Evolutionary conservation across 1,140 invertebrate genomes (phyloP).

Genomic region (Limonius californicus): DNA sequence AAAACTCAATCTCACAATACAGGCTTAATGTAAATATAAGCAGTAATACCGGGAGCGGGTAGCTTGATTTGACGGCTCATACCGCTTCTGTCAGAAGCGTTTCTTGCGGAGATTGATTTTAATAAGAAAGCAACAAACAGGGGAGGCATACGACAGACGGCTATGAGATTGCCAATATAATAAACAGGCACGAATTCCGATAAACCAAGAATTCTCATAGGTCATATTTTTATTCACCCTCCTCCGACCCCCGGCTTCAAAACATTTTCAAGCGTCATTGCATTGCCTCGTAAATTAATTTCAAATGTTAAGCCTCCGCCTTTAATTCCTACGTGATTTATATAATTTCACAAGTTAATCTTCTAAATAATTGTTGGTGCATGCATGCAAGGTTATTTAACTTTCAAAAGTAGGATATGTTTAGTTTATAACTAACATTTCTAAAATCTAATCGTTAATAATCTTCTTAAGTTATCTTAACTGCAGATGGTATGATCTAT

Average conservation of each 20-base stretch:
- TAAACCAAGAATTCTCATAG: conserved; percentile 18
- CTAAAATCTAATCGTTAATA: too few relatives aligned
- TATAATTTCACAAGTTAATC: too few relatives aligned
- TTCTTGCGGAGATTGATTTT: conserved; percentile 29
- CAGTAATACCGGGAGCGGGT: conserved; percentile 24
- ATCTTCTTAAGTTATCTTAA: too few relatives aligned
- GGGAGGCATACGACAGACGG: conserved; percentile 18
- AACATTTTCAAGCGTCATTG: too few relatives aligned
- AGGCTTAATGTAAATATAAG: conserved; percentile 41
- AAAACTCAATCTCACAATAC: conserved; percentile 42
- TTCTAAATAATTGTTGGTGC: too few relatives aligned
- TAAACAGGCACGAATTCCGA: conserved; percentile 16
- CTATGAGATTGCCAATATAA: conserved; percentile 19
- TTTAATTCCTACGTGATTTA: too few relatives aligned
- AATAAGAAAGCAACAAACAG: conserved; percentile 27
- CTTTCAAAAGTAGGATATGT: too few relatives aligned
- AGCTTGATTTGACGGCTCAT: conserved; percentile 29
- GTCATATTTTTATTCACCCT: background rate
- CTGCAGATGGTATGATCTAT: too few relatives aligned
- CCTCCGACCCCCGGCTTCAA: background rate
- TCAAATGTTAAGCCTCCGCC: too few relatives aligned
- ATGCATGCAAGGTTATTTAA: too few relatives aligned
- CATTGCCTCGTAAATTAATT: too few relatives aligned
- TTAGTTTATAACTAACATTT: too few relatives aligned
- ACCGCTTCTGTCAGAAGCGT: conserved; percentile 26